These are phyloP conservation scores for human (Homo sapiens) DNA, from an alignment of 2,113 vertebrate genomes.

Conservation along the genomic window GRCh38 chr13:28567501-28568000, in stretches of 20 bases:
- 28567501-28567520: neutral
- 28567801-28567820: neutral
- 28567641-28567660: neutral
- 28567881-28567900: neutral
- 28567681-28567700: neutral
- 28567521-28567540: neutral
- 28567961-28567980: neutral
- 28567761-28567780: neutral
- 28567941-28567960: neutral
- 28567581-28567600: neutral
- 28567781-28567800: neutral
- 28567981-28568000: neutral
- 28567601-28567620: neutral
- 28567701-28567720: neutral
- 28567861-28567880: neutral
- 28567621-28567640: neutral
- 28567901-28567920: neutral
- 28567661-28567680: neutral
- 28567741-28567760: neutral
- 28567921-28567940: neutral
- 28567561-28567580: neutral
- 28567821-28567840: neutral
- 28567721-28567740: neutral
- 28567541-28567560: neutral
- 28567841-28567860: neutral